Conservation (phyloP, 1,140 invertebrate species). For the Eumeta japonica region DNA sequence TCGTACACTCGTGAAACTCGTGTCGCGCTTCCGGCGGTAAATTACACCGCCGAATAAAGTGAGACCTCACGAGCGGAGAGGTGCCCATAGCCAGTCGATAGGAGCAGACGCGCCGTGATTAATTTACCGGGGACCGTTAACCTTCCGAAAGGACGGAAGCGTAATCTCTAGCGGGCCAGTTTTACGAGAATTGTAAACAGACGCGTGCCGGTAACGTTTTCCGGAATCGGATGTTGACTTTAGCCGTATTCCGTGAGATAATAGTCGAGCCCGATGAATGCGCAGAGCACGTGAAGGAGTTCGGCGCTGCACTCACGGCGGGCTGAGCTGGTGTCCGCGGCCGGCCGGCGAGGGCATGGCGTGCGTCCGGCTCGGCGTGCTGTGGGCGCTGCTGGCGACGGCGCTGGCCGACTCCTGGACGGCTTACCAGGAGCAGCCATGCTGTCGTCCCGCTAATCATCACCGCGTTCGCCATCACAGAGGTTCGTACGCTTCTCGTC, state of each 20-base stretch:
- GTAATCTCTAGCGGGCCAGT: conserved; percentile 33
- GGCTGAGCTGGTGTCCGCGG: background rate
- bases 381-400: conserved; percentile 28
- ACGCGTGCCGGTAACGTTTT: conserved; percentile 43
- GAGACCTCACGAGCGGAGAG: conserved; percentile 38
- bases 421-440: conserved; percentile 52
- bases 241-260: too few species aligned
- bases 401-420: conserved; percentile 46
- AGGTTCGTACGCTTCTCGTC: conserved; percentile 32
- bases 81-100: conserved; percentile 44
- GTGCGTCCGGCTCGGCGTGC: conserved; percentile 21
- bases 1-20: too few species aligned
- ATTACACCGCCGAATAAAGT: conserved; percentile 37
- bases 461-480: conserved; percentile 48
- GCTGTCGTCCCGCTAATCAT: conserved; percentile 43
- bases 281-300: background rate
- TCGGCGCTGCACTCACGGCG: too few species aligned
- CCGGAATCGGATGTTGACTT: conserved; percentile 41
- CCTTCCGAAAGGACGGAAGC: conserved; percentile 31
- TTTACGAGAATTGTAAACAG: conserved; percentile 47
- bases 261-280: background rate
- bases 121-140: conserved; percentile 38
- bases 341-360: background rate
- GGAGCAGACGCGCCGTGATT: conserved; percentile 43
- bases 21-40: too few species aligned